These are phyloP conservation scores for Leucophenga varia DNA, from an alignment of 1,140 invertebrate genomes.

Conservation along the genomic window DNA sequence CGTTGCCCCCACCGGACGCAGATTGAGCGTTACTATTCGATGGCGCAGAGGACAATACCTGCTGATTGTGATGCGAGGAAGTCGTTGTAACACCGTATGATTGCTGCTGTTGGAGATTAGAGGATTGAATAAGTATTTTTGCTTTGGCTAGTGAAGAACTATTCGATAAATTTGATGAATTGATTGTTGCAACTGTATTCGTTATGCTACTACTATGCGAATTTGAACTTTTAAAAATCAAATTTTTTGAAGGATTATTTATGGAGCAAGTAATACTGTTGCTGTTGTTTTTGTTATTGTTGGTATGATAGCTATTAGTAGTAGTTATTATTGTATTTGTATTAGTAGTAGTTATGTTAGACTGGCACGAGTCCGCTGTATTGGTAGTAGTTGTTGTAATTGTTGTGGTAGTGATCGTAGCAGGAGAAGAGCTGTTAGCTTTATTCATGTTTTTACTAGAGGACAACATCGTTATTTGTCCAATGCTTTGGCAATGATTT, in stretches of 20 bases:
- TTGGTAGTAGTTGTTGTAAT: constrained; percentile 5
- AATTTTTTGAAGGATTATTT: too few species aligned
- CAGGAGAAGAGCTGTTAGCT: constrained; percentile 6
- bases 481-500: constrained; percentile 3
- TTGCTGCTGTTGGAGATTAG: constrained; percentile 26
- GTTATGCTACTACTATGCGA: too few species aligned
- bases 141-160: constrained; percentile 6
- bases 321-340: constrained; percentile 1
- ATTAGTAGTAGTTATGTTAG: not conserved
- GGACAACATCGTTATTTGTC: not conserved
- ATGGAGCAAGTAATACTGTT: not conserved
- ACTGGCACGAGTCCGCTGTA: not conserved
- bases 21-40: constrained; percentile 27
- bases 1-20: constrained; percentile 18
- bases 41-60: constrained; percentile 32
- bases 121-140: constrained; percentile 17
- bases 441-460: constrained; percentile 8
- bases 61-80: constrained; percentile 30
- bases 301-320: constrained; percentile 14
- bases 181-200: too few species aligned
- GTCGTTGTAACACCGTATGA: constrained; percentile 36
- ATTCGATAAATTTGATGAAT: too few species aligned
- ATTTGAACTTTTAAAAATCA: too few species aligned
- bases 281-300: constrained; percentile 17
- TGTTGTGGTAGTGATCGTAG: constrained; percentile 9